Conservation (phyloP, 2,113 vertebrate genomes). For the Connochaetes taurinus region DNA sequence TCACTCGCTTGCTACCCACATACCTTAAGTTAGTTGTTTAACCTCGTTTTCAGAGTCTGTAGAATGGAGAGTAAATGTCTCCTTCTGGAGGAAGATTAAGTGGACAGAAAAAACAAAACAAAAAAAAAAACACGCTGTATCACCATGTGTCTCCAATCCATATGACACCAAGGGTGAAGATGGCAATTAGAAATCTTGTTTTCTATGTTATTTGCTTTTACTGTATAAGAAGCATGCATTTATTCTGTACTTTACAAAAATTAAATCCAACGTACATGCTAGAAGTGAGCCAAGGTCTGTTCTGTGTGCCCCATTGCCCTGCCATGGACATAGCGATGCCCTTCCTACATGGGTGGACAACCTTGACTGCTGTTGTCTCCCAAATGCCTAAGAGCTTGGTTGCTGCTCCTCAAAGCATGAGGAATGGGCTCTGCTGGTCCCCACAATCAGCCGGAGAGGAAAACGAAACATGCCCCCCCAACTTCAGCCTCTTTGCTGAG, state of each 20-base stretch:
- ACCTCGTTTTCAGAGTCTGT: background rate
- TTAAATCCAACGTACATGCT: background rate
- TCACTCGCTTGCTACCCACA: accelerated
- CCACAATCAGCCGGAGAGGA: background rate
- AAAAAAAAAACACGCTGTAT: accelerated
- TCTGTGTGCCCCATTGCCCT: accelerated
- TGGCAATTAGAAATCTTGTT: background rate
- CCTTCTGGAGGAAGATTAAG: background rate
- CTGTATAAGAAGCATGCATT: background rate
- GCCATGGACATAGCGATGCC: accelerated
- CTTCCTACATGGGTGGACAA: accelerated
- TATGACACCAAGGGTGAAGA: accelerated
- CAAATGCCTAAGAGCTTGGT: no score
- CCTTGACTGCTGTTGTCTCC: background rate
- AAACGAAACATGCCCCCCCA: background rate
- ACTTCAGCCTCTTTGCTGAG: background rate
- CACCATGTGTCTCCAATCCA: background rate
- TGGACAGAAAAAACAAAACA: background rate
- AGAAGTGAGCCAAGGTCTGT: background rate
- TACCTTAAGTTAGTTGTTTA: background rate
- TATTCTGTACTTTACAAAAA: background rate
- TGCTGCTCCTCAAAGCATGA: accelerated
- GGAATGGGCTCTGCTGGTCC: background rate
- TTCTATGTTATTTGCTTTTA: background rate
- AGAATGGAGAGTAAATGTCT: background rate